A percentile compares a stretch with the other conserved stretches of the same genome.
Evolutionary conservation across 2,113 vertebrate species (phyloP).

Genomic region (Erinaceus europaeus): DNA sequence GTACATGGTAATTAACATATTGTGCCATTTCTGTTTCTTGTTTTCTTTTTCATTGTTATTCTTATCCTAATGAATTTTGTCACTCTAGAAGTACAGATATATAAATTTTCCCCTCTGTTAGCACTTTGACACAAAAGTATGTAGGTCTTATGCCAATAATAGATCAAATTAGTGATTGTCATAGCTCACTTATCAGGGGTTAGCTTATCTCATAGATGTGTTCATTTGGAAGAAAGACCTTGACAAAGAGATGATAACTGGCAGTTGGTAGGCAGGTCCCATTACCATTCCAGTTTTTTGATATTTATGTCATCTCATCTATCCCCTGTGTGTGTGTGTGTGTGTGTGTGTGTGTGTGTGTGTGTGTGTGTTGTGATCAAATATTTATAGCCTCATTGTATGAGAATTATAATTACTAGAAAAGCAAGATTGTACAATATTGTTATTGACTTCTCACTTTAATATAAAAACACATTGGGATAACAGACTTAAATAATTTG

Average conservation of each 20-base stretch:
- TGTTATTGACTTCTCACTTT: neutral
- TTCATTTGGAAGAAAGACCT: neutral
- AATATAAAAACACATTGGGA: neutral
- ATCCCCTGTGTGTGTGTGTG: too few relatives aligned
- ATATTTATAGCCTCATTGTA: too few relatives aligned
- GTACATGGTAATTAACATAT: too few relatives aligned
- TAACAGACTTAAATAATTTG: neutral
- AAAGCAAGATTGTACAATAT: too few relatives aligned
- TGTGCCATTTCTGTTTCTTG: too few relatives aligned
- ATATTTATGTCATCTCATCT: neutral
- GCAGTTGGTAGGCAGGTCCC: neutral
- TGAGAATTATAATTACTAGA: too few relatives aligned
- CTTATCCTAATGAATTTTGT: too few relatives aligned
- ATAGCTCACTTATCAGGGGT: neutral
- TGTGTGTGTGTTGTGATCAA: too few relatives aligned
- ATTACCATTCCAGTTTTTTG: neutral
- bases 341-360: too few relatives aligned
- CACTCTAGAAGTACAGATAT: too few relatives aligned
- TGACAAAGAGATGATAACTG: neutral
- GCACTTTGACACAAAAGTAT: too few relatives aligned
- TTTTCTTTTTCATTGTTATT: neutral
- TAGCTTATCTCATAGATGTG: neutral
- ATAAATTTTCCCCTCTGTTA: neutral
- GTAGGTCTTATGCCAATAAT: fast-evolving
- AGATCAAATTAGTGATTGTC: neutral